These are phyloP conservation scores for Dynastes hyllus DNA, from an alignment of 2,888 invertebrate species.

Conservation along the genomic window DNA sequence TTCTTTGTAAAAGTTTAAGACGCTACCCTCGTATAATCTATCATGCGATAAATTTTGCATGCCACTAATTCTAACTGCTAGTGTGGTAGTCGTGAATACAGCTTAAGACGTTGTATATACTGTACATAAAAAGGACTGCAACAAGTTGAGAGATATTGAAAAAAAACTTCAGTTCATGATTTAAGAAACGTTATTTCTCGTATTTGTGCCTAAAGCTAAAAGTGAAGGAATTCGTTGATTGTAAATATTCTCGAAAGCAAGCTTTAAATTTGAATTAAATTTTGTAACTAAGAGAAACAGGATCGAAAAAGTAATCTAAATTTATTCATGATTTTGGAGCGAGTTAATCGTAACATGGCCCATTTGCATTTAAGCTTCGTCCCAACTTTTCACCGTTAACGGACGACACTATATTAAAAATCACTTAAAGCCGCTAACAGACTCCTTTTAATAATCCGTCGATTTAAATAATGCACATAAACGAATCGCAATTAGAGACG, in stretches of 20 bases:
- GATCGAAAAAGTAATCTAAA: slow-evolving; percentile 43
- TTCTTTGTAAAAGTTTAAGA: no score
- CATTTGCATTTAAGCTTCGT: slow-evolving; percentile 47
- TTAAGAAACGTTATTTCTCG: no score
- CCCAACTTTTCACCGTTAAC: slow-evolving; percentile 34
- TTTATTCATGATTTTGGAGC: slow-evolving; percentile 48
- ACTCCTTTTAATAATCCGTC: slow-evolving; percentile 42
- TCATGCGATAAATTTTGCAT: no score
- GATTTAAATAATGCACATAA: slow-evolving; percentile 48
- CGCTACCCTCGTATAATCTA: no score
- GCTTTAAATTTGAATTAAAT: slow-evolving; percentile 15
- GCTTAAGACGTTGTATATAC: no score
- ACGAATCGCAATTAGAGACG: slow-evolving; percentile 48
- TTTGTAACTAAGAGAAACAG: slow-evolving; percentile 14
- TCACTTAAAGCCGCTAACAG: slow-evolving; percentile 42
- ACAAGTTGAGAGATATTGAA: no score
- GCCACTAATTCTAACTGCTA: no score
- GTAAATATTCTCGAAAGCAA: not conserved
- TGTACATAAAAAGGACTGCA: no score
- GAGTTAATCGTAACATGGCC: slow-evolving; percentile 45
- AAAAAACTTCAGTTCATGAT: no score
- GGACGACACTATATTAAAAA: slow-evolving; percentile 47
- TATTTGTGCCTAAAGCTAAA: no score
- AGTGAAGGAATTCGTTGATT: no score
- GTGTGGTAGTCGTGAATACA: no score